phyloP scores from a whole-genome alignment of 2,113 vertebrate genomes.

The Gasterosteus aculeatus region DNA sequence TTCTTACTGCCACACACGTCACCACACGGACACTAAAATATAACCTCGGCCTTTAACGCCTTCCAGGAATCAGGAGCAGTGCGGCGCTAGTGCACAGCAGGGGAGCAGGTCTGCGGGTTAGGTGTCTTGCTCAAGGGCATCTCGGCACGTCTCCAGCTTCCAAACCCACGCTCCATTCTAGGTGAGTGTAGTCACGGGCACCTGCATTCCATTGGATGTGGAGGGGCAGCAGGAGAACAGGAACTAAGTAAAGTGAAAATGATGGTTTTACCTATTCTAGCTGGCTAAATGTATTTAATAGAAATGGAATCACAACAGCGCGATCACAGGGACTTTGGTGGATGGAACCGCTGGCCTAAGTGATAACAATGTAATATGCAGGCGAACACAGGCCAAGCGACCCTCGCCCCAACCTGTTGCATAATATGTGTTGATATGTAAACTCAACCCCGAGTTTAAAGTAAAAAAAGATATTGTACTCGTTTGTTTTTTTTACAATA shows the following conservation, averaged over 20 bases:
- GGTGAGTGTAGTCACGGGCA: too few species aligned
- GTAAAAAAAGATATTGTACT: background rate
- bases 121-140: background rate
- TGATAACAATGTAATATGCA: background rate
- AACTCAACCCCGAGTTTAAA: background rate
- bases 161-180: too few species aligned
- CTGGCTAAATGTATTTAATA: background rate
- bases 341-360: background rate
- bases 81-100: background rate
- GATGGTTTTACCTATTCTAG: background rate
- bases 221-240: background rate
- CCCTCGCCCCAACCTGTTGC: background rate
- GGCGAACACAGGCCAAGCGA: background rate
- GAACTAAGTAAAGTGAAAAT: background rate
- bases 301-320: background rate
- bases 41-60: background rate
- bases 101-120: background rate
- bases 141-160: background rate
- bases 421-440: background rate
- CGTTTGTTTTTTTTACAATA: background rate
- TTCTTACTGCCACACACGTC: background rate
- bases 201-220: background rate
- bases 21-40: background rate
- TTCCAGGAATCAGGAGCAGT: background rate
- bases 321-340: background rate